Conservation (phyloP, 2,888 invertebrate species). For the Hypsopygia costalis region DNA sequence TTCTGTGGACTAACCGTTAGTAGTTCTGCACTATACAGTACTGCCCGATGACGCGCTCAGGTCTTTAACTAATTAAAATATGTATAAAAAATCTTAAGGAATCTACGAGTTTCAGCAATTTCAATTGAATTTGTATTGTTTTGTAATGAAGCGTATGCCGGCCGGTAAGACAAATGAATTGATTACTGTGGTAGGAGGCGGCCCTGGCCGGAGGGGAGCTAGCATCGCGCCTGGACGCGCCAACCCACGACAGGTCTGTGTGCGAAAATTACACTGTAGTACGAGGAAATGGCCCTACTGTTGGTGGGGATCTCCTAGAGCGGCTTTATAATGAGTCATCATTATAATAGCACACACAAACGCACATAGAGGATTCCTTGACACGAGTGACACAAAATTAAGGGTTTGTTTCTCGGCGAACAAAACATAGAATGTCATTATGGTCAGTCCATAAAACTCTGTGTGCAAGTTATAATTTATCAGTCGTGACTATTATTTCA, state of each 20-base stretch:
- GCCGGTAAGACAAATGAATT: conserved; percentile 4
- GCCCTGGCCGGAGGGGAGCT: conserved; percentile 64
- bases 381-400: too few species aligned
- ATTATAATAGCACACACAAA: too few species aligned
- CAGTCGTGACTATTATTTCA: too few species aligned
- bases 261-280: conserved; percentile 53
- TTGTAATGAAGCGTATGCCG: conserved; percentile 1
- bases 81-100: background rate
- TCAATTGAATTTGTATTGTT: background rate
- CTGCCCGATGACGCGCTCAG: background rate
- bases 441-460: too few species aligned
- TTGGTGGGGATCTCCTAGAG: too few species aligned
- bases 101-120: conserved; percentile 2
- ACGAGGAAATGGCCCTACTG: conserved; percentile 5
- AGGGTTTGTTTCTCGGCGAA: too few species aligned
- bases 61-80: too few species aligned
- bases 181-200: conserved; percentile 67
- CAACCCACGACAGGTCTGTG: conserved; percentile 74
- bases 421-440: too few species aligned
- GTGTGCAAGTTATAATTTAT: too few species aligned
- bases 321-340: too few species aligned
- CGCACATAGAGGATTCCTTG: too few species aligned
- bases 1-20: background rate
- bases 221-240: conserved; percentile 65
- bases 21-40: background rate